Evolutionary conservation across 2,797 vertebrate species (phyloP), one percentile per base, ranked within the genome.

Genomic region (Mastacembelus armatus): DNA sequence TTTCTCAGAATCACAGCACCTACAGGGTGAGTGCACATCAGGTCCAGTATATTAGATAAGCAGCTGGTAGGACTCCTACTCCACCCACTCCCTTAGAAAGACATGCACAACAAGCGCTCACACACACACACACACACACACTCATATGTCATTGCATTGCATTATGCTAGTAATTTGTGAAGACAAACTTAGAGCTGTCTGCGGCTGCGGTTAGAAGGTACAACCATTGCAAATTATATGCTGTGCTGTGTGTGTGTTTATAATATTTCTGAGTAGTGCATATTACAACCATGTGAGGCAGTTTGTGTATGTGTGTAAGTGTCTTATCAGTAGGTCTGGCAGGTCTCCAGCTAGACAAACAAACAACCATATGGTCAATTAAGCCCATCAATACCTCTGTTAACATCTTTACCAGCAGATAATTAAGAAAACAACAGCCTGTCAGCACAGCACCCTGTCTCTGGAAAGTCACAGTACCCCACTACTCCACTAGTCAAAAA

Each of bases 351-450:
- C 66, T 71, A 42, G 51, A 80, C 81, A 89, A 84, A 86, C 79
- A 81, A 89, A 84, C 65, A 80, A 72, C 84, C 91, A 93, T 91
- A 91, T 89, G 90, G 90, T 83, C 87, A 90, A 93, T 93, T 92
- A 94, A 80, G 81, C 74, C 77, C 87, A 91, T 93, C 91, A 90
- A 86, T 89, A 91, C 82, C 78, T 84, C 74, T 76, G 85, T 87
- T 84, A 82, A 88, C 83, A 81, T 89, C 83, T 85, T 83, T 60
- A 84, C 74, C 71, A 67, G 81, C 76, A 81, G 85, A 89, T 91
- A 88, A 92, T 92, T 86, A 88, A 83, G 83, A 77, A 74, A 85
- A 85, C 85, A 85, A 66, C 78, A 77, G 51, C 68, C 80, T 86
- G 90, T 90, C 85, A 80, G 75, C 77, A 67, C 45, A 70, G 29